Base-by-base conservation (phyloP, 2,113 vertebrate genomes). In the Bathybates hornii region DNA sequence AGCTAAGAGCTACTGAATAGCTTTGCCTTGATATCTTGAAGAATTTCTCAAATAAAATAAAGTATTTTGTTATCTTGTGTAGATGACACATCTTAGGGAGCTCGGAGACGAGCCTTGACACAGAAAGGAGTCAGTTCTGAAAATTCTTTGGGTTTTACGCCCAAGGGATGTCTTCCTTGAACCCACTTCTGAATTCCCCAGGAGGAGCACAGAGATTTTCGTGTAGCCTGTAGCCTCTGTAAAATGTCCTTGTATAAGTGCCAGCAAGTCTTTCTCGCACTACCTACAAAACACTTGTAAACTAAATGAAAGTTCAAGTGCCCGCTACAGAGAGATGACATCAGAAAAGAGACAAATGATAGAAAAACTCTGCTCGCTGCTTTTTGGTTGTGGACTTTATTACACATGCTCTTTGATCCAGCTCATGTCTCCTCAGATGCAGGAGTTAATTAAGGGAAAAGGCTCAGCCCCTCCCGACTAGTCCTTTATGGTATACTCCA, bases 401-500 rank as follows among this genome's bases (percentile, higher is more conserved):
- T 86, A 45, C 21, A 86, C 79, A 92, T 91, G 88, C 90, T 91
- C 88, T 92, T 95, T 95, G 87, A 93, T 92, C 80, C 48, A 80
- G 63, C 53, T 84, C 71, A 29, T 82, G 43, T 85, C 85, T 91
- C 80, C 52, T 88, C 59, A 66, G 73, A 89, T 34, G n/a, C 81
- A 4, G 66, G 43, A 84, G 54, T 84, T 93, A 96, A 96, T 96
- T 94, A 95, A 90, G 86, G 53, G 34, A 92, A 95, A 91, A 94
- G 90, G 88, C 81, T 68, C 50, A 66, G 7, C 54, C 56, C 34
- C 79, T 5, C 85, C 83, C 79, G 4, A 63, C n/a, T 32, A 79
- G 84, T 78, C 48, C 34, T 86, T 89, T 50, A 68, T 84, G 73
- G 54, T 82, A n/a, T 3, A 19, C 88, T 80, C 87, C 83, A 21